Conservation (phyloP, 2,888 invertebrate species). For the Orchesellides sinensis region DNA sequence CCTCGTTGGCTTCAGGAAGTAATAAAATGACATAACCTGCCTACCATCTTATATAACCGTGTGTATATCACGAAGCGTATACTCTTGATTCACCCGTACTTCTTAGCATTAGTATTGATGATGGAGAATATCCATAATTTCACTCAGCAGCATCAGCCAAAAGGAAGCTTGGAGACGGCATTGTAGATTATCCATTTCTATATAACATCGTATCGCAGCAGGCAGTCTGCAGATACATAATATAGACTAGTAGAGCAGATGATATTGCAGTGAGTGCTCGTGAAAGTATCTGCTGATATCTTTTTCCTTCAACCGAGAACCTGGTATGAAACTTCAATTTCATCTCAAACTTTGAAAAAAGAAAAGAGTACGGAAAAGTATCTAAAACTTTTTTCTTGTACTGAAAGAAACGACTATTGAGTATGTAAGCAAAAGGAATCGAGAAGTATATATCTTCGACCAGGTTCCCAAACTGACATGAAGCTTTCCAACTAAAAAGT, state of each 20-base stretch:
- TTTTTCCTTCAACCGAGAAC: not conserved
- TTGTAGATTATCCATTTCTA: not conserved
- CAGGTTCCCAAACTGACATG: conserved; percentile 55
- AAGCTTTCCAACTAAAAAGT: conserved; percentile 44
- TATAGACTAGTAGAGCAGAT: conserved; percentile 6
- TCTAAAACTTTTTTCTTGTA: conserved; percentile 36
- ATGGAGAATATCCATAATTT: conserved; percentile 22
- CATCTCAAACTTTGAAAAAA: conserved; percentile 36
- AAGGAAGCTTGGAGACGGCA: conserved; percentile 2
- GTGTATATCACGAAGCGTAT: not conserved
- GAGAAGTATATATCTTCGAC: conserved; percentile 33
- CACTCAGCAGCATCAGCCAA: not conserved
- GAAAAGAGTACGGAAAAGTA: conserved; percentile 18
- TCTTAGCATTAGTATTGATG: conserved; percentile 1
- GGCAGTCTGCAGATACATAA: not conserved
- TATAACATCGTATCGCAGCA: not conserved
- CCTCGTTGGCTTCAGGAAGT: conserved; percentile 33
- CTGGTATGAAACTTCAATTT: conserved; percentile 25
- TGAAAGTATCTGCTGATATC: conserved; percentile 12
- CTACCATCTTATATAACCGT: not conserved
- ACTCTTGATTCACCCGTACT: conserved; percentile 8
- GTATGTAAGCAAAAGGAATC: conserved; percentile 40
- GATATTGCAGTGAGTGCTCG: conserved; percentile 7
- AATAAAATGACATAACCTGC: conserved; percentile 35
- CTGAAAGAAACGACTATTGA: conserved; percentile 13